Evolutionary conservation across 2,888 invertebrate species (phyloP).

Genomic region (Vanessa cardui): DNA sequence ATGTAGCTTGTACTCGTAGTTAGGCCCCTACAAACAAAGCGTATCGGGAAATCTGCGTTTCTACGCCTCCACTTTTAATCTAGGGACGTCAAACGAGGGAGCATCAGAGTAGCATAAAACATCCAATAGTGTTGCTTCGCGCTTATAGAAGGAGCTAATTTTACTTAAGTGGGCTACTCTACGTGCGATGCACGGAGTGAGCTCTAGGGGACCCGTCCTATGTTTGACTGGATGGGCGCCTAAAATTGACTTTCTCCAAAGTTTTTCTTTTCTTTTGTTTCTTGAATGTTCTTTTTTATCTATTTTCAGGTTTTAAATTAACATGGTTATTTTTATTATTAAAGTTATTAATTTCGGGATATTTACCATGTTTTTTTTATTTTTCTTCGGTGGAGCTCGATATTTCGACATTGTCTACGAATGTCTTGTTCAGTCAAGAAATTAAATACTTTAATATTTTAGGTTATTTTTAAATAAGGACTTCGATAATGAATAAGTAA

Average conservation of each 20-base stretch:
- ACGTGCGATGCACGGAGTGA: conserved; percentile 51
- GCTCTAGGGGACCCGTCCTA: conserved; percentile 55
- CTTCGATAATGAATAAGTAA: too few relatives aligned
- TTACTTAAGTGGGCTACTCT: conserved; percentile 81
- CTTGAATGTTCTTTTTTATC: too few relatives aligned
- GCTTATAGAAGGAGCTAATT: conserved; percentile 80
- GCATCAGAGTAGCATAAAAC: conserved; percentile 73
- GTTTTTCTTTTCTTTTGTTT: too few relatives aligned
- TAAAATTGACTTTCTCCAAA: conserved; percentile 59
- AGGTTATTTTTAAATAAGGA: not conserved
- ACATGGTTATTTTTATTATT: too few relatives aligned
- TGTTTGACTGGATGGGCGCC: conserved; percentile 59
- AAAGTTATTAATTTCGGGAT: too few relatives aligned
- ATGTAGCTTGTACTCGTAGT: conserved; percentile 34
- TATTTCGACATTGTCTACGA: too few relatives aligned
- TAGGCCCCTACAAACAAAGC: conserved; percentile 49
- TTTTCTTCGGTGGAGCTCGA: too few relatives aligned
- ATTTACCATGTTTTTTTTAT: too few relatives aligned
- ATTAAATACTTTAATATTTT: too few relatives aligned
- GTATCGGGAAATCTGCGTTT: conserved; percentile 56
- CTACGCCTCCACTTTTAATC: conserved; percentile 68
- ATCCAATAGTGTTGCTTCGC: conserved; percentile 80
- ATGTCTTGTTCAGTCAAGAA: too few relatives aligned
- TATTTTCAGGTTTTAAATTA: too few relatives aligned
- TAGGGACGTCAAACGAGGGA: conserved; percentile 66